Percentiles rank a stretch among this genome's conserved stretches.
Conservation (phyloP, 2,888 invertebrate species). For the Perizoma affinitatum region DNA sequence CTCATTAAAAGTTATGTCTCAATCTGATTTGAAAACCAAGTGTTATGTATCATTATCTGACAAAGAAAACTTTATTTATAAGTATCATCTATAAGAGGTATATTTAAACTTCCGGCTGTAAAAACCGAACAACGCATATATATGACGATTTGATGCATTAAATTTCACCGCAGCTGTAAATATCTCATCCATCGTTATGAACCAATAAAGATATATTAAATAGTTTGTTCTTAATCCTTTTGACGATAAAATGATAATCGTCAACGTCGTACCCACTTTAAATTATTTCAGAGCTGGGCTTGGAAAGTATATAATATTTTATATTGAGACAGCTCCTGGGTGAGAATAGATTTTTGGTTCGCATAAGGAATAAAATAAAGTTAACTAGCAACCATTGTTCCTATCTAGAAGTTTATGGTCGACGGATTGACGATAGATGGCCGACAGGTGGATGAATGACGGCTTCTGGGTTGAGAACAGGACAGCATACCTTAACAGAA, state of each 20-base stretch:
- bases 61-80: no score
- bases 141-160: conserved; percentile 39
- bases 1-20: no score
- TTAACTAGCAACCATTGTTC: background rate
- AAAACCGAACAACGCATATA: conserved; percentile 32
- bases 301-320: conserved; percentile 38
- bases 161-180: conserved; percentile 37
- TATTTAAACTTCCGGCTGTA: conserved; percentile 29
- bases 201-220: conserved; percentile 47
- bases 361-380: no score
- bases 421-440: conserved; percentile 4
- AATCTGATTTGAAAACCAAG: no score
- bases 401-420: conserved; percentile 11
- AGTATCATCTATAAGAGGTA: conserved; percentile 9
- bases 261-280: conserved; percentile 48
- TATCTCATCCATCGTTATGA: conserved; percentile 44
- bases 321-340: conserved; percentile 42
- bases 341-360: background rate
- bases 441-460: conserved; percentile 5
- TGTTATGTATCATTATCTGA: no score
- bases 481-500: no score
- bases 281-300: conserved; percentile 59
- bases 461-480: background rate
- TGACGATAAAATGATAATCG: conserved; percentile 76
- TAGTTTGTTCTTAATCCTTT: conserved; percentile 63